Base-by-base conservation (phyloP, 1,140 invertebrate genomes). In the Bombus affinis region DNA sequence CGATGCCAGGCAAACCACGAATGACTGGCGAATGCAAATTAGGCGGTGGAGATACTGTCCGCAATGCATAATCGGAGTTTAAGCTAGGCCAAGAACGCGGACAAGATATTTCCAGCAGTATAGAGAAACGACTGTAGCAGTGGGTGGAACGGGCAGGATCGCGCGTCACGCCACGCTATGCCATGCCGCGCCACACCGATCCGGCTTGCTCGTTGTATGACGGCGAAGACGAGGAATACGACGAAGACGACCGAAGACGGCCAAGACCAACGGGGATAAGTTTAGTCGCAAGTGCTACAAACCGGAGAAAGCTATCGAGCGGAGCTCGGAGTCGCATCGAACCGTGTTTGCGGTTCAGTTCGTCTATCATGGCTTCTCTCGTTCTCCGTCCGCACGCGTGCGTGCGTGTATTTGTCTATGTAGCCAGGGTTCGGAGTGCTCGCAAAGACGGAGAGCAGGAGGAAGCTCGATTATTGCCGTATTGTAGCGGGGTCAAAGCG, bases 21-120 rank as follows among this genome's bases (percentile, higher is more conserved):
- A 93, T 92, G 90, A 89, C 87, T 84, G 91, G 86, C 85, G 78
- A 93, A 94, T 93, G 90, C 88, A 92, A 93, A 93, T 92, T 88
- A 89, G 92, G 85, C 87, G 85, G 91, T 57, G 82, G 79, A 93
- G 89, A 89, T 92, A 92, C 92, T 92, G 93, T 92, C 89, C 85
- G 70, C 80, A 83, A 86, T 75, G 88, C 87, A 92, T 93, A 93
- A 93, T 93, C 91, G 89, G 88, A 93, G 89, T 93, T 92, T 91
- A 92, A 92, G 88, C 87, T 76, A 78, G 83, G 75, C 90, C 87
- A 90, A 91, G 90, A 90, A 92, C 79, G 32, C 82, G 86, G 88
- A 89, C 89, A 92, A 92, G 89, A 89, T 86, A 88, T 91, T 92
- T 90, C 84, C 91, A 75, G 68, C 66, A 22, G 57, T n/a, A 28